Percentiles rank a stretch among this genome's conserved stretches.
Conservation (phyloP, 2,797 vertebrate genomes). For the Sebastes diploproa region DNA sequence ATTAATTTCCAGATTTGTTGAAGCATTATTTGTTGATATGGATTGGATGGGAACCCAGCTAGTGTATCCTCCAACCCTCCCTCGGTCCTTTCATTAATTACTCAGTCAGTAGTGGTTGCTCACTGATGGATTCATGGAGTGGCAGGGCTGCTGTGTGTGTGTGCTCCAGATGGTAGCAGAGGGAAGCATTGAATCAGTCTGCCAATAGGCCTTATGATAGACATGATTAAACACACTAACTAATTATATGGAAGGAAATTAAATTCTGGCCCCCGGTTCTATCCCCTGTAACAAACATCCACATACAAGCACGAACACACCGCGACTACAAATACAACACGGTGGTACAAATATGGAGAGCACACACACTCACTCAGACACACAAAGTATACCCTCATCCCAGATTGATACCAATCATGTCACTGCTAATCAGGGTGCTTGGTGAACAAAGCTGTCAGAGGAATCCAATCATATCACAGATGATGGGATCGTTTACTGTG, state of each 20-base stretch:
- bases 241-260: conserved; percentile 93
- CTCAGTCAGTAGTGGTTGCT: conserved; percentile 39
- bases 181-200: conserved; percentile 84
- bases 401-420: conserved; percentile 63
- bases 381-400: conserved; percentile 26
- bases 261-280: conserved; percentile 87
- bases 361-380: conserved; percentile 1
- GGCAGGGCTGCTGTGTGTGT: conserved; percentile 4
- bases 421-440: conserved; percentile 59
- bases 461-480: conserved; percentile 64
- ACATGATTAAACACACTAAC: conserved; percentile 94
- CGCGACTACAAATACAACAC: neutral
- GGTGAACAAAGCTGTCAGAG: conserved; percentile 67
- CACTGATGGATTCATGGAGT: conserved; percentile 49
- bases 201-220: conserved; percentile 91
- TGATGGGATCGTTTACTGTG: conserved; percentile 61
- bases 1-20: neutral
- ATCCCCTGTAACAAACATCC: conserved; percentile 75
- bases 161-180: conserved; percentile 88
- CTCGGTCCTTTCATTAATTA: conserved; percentile 51
- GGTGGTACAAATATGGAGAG: neutral
- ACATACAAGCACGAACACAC: conserved; percentile 8
- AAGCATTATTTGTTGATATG: conserved; percentile 15
- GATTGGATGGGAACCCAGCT: conserved; percentile 19
- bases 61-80: neutral